Conservation (phyloP, 2,797 vertebrate species). For the Chaenodraco wilsoni region DNA sequence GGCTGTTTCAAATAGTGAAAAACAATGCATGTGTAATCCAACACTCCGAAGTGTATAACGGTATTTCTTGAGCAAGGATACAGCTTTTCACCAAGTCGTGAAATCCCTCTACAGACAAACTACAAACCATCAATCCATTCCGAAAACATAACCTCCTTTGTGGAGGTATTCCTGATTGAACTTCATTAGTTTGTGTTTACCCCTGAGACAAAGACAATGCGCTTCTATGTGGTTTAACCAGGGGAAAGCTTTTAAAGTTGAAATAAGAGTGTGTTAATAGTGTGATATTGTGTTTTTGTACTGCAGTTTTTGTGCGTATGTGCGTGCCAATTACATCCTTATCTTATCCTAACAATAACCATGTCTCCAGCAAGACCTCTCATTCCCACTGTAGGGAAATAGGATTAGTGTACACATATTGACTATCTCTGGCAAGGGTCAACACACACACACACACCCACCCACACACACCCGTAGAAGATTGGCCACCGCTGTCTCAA, state of each 20-base stretch:
- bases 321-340: conserved; percentile 40
- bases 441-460: conserved; percentile 20
- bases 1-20: too few species aligned
- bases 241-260: background rate
- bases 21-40: too few species aligned
- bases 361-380: conserved; percentile 49
- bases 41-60: too few species aligned
- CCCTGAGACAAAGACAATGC: background rate
- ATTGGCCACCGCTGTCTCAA: too few species aligned
- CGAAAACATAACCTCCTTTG: too few species aligned
- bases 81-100: too few species aligned
- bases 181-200: background rate
- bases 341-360: conserved; percentile 58
- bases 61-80: too few species aligned
- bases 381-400: conserved; percentile 51
- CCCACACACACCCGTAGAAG: background rate
- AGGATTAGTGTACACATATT: conserved; percentile 54
- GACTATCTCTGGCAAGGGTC: conserved; percentile 50
- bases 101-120: too few species aligned
- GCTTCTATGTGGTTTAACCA: background rate
- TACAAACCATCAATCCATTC: too few species aligned
- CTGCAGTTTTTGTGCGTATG: conserved; percentile 6
- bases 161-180: background rate
- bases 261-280: background rate
- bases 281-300: background rate